phyloP scores from a whole-genome alignment of 1,140 invertebrate species.

The Drosophila saltans region DNA sequence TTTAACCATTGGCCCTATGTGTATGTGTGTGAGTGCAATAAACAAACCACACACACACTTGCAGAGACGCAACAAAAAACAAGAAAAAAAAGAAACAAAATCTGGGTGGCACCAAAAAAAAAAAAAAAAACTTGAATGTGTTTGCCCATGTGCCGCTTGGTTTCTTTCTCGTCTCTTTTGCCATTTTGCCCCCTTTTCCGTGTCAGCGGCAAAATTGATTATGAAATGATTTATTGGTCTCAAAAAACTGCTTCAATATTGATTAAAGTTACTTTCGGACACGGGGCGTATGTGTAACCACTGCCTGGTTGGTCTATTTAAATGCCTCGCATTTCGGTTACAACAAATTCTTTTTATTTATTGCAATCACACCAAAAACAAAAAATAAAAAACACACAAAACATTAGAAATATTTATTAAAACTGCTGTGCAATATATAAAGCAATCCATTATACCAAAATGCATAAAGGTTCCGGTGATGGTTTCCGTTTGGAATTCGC shows the following conservation, averaged over 20 bases:
- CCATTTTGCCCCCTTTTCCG: slow-evolving; percentile 26
- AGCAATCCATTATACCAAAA: too few species aligned
- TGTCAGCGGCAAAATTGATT: slow-evolving; percentile 78
- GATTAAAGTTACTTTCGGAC: slow-evolving; percentile 68
- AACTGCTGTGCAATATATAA: too few species aligned
- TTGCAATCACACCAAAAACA: too few species aligned
- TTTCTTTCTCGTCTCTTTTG: slow-evolving; percentile 30
- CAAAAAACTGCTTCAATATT: slow-evolving; percentile 80
- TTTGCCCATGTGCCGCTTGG: slow-evolving; percentile 46
- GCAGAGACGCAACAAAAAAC: background rate
- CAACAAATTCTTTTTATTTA: background rate
- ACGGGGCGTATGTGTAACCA: slow-evolving; percentile 5
- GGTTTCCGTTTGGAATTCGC: too few species aligned
- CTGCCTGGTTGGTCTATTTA: slow-evolving; percentile 3
- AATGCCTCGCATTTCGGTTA: slow-evolving; percentile 15
- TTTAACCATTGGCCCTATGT: slow-evolving; percentile 22
- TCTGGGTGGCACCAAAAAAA: slow-evolving; percentile 14
- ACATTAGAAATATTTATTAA: too few species aligned
- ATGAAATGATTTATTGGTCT: slow-evolving; percentile 81
- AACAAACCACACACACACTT: slow-evolving; percentile 34
- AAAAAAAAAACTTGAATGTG: slow-evolving; percentile 55
- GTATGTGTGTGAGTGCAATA: slow-evolving; percentile 45
- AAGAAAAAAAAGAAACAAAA: slow-evolving; percentile 40
- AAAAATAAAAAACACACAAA: too few species aligned
- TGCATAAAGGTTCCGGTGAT: too few species aligned